phyloP scores from a whole-genome alignment of 2,797 vertebrate species.

The Leuciscus waleckii region DNA sequence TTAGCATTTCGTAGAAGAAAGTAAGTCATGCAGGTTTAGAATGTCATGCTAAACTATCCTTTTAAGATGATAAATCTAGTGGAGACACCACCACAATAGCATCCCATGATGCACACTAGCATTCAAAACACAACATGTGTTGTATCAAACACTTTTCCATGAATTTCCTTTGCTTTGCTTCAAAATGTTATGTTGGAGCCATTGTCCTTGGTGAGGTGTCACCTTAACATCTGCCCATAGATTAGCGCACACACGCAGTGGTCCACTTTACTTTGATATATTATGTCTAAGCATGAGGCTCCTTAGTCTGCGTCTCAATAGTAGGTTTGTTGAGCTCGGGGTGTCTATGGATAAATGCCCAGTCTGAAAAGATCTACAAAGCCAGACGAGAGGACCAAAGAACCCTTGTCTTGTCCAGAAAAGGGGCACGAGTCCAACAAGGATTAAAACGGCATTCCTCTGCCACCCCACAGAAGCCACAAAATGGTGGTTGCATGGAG shows the following conservation, averaged over 20 bases:
- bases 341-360: slow-evolving; percentile 51
- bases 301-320: slow-evolving; percentile 30
- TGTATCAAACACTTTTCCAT: background rate
- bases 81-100: background rate
- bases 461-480: slow-evolving; percentile 28
- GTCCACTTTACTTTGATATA: slow-evolving; percentile 42
- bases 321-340: slow-evolving; percentile 49
- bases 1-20: background rate
- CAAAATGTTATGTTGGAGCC: slow-evolving; percentile 10
- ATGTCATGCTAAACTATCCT: background rate
- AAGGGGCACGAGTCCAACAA: slow-evolving; percentile 49
- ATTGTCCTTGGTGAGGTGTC: slow-evolving; percentile 27
- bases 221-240: slow-evolving; percentile 19
- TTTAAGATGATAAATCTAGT: background rate
- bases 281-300: slow-evolving; percentile 45
- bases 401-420: slow-evolving; percentile 57
- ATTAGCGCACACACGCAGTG: slow-evolving; percentile 31
- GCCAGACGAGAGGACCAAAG: slow-evolving; percentile 50
- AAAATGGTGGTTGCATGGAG: slow-evolving; percentile 41
- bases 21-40: background rate
- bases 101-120: background rate
- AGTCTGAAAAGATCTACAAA: slow-evolving; percentile 50
- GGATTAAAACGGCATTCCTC: slow-evolving; percentile 41
- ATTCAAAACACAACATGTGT: slow-evolving; percentile 4
- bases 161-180: background rate